phyloP scores from a whole-genome alignment of 2,113 vertebrate genomes.

The Gopherus evgoodei region DNA sequence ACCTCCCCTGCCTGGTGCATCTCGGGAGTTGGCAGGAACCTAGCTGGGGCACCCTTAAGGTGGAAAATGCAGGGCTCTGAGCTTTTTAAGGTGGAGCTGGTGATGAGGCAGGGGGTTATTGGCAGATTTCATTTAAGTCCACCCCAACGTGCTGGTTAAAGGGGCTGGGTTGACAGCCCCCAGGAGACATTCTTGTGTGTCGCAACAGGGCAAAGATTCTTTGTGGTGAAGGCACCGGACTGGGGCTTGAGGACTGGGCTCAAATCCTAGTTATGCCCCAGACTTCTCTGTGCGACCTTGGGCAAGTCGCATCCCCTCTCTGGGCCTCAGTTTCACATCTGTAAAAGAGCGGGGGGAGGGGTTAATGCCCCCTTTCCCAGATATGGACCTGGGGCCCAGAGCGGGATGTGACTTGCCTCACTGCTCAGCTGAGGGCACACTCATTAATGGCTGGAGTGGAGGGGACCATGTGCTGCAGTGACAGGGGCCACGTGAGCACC shows the following conservation, averaged over 20 bases:
- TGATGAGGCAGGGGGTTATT: neutral
- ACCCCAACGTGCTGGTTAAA: neutral
- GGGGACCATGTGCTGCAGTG: too few relatives aligned
- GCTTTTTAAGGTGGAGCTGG: neutral
- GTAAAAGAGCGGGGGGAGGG: neutral
- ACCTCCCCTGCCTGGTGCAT: slow-evolving; percentile 18
- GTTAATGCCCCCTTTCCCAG: neutral
- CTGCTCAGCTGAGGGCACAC: neutral
- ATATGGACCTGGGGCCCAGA: too few relatives aligned
- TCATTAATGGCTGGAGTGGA: too few relatives aligned
- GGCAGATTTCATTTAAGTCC: neutral
- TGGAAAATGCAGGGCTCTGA: neutral
- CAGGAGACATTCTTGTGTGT: neutral
- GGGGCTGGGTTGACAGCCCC: neutral
- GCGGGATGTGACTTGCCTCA: neutral
- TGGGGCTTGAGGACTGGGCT: neutral
- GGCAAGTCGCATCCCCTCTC: neutral
- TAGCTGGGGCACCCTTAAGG: slow-evolving; percentile 26
- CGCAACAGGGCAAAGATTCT: neutral
- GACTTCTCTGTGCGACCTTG: neutral
- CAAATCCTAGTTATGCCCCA: neutral
- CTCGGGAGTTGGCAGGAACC: slow-evolving; percentile 41
- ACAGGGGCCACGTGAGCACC: too few relatives aligned
- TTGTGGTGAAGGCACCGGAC: neutral
- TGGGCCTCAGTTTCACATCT: neutral